Evolutionary conservation across 2,113 vertebrate genomes (phyloP).

Genomic region (Crotalus horridus): DNA sequence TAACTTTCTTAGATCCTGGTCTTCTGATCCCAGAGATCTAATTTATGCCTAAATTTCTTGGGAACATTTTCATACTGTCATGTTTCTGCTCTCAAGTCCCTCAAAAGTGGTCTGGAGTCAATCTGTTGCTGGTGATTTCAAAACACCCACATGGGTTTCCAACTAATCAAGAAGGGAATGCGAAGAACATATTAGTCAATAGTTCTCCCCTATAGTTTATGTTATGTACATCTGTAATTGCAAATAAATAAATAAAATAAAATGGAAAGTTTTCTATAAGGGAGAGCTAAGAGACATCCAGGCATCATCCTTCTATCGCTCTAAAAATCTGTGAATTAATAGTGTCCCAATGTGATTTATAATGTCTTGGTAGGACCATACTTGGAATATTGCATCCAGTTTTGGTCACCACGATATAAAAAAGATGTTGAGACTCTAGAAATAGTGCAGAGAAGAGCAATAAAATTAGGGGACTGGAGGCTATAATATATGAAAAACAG

Average conservation of each 20-base stretch:
- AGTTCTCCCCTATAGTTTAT: not conserved
- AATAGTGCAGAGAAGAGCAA: not conserved
- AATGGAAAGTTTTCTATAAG: not conserved
- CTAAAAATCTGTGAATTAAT: not conserved
- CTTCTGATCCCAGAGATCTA: no score
- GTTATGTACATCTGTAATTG: not conserved
- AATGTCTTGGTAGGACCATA: no score
- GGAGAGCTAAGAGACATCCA: not conserved
- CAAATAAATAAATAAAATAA: not conserved
- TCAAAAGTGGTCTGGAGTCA: not conserved
- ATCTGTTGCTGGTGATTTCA: not conserved
- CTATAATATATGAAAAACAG: no score
- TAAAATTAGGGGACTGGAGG: no score
- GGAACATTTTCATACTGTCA: no score
- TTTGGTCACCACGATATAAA: not conserved
- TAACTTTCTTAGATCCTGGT: no score
- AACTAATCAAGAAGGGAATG: not conserved
- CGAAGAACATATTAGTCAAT: not conserved
- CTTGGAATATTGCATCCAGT: no score
- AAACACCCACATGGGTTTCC: not conserved
- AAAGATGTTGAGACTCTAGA: not conserved
- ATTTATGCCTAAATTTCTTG: no score
- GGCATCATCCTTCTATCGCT: not conserved
- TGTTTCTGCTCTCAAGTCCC: not conserved
- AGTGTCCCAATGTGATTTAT: no score